A percentile compares a stretch with the other conserved stretches of the same genome.
These are phyloP conservation scores for Lepus townsendii DNA, from an alignment of 2,797 vertebrate genomes.

Conservation along the genomic window DNA sequence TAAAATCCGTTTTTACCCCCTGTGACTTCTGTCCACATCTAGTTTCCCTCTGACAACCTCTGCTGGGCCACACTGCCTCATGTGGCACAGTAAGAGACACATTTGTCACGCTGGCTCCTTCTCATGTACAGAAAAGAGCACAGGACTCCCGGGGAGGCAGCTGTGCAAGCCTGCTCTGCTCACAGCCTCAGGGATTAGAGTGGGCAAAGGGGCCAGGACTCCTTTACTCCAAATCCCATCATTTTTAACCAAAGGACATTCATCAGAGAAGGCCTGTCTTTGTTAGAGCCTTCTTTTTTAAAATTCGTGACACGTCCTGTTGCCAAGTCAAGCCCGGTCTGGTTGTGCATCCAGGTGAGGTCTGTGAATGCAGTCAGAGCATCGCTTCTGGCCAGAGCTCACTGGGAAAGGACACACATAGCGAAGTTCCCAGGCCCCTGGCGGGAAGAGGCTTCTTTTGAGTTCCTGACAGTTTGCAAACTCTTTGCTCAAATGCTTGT, in stretches of 20 bases:
- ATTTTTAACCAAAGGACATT: conserved; percentile 29
- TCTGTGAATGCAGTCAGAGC: background rate
- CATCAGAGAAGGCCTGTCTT: conserved; percentile 5
- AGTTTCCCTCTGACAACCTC: background rate
- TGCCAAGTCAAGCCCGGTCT: conserved; percentile 41
- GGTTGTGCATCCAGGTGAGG: conserved; percentile 20
- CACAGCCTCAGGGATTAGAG: background rate
- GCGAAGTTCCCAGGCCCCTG: background rate
- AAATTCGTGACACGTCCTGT: conserved; percentile 50
- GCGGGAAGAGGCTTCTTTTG: background rate
- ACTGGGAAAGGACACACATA: background rate
- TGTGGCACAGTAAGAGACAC: background rate
- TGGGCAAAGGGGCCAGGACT: background rate
- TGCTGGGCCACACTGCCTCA: no score
- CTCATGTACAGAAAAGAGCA: background rate
- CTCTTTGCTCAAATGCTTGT: conserved; percentile 36
- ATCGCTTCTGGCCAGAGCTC: background rate
- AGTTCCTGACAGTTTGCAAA: conserved; percentile 14
- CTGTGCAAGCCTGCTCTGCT: background rate
- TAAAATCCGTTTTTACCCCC: background rate
- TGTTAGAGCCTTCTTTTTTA: conserved; percentile 32
- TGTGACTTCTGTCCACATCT: background rate
- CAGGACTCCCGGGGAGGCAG: background rate
- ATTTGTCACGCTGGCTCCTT: background rate
- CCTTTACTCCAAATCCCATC: background rate